Conservation (phyloP, 2,888 invertebrate species). For the Trachelus iudaicus region DNA sequence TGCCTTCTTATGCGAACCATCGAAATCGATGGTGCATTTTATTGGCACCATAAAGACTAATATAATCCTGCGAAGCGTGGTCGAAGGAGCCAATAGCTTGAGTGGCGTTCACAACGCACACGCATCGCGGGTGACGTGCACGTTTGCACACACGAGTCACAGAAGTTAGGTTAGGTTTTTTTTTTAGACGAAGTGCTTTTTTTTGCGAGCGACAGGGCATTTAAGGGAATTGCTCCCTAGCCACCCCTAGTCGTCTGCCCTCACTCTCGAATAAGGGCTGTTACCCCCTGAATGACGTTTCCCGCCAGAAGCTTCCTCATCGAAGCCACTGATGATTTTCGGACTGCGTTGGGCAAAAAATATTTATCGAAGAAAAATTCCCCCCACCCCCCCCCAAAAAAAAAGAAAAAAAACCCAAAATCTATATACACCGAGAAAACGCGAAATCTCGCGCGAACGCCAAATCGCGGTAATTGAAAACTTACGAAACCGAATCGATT, state of each 20-base stretch:
- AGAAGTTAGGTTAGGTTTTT: conserved; percentile 45
- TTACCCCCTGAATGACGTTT: no score
- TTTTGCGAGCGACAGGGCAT: conserved; percentile 63
- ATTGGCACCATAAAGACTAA: conserved; percentile 58
- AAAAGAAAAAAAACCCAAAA: no score
- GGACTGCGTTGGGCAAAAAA: no score
- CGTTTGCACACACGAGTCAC: conserved; percentile 30
- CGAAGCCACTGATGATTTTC: no score
- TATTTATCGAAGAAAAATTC: no score
- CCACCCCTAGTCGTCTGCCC: conserved; percentile 31
- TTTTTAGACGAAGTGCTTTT: conserved; percentile 63
- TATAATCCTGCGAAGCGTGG: conserved; percentile 47
- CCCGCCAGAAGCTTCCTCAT: no score
- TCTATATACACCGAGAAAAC: no score
- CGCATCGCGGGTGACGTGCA: conserved; percentile 12
- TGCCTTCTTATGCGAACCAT: background rate
- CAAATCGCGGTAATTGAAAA: conserved; percentile 6
- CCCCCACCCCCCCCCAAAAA: no score
- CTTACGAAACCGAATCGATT: conserved; percentile 50
- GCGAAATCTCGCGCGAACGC: no score
- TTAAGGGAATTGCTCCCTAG: conserved; percentile 64
- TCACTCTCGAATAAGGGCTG: no score
- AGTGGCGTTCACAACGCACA: conserved; percentile 25
- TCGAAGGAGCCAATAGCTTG: conserved; percentile 31
- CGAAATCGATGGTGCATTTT: conserved; percentile 57